A percentile compares a stretch with the other conserved stretches of the same genome.
Evolutionary conservation across 2,888 invertebrate genomes (phyloP).

Genomic region (Stramonita haemastoma): DNA sequence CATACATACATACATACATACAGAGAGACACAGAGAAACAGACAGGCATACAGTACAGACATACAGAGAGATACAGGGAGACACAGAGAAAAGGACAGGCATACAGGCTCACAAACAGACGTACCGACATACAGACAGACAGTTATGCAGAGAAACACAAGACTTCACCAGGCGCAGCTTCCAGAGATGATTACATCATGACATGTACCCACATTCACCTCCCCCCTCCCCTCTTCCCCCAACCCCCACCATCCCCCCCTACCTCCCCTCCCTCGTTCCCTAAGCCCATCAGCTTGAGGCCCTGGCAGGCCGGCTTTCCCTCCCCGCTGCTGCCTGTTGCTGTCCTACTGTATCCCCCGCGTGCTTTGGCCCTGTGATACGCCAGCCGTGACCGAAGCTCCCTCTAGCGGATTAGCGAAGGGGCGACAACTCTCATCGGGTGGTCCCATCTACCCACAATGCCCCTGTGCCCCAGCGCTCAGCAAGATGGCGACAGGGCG

Average conservation of each 20-base stretch:
- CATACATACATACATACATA: too few species aligned
- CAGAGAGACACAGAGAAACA: too few species aligned
- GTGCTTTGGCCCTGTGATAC: constrained; percentile 5
- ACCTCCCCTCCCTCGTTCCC: neutral
- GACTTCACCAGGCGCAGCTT: neutral
- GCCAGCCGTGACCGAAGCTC: constrained; percentile 21
- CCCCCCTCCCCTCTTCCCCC: neutral
- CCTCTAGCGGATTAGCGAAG: constrained; percentile 28
- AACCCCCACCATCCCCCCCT: neutral
- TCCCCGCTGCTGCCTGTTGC: neutral
- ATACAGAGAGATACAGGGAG: neutral
- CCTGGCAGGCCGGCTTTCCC: neutral
- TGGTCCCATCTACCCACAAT: constrained; percentile 35
- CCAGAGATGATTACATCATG: neutral
- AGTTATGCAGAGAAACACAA: neutral
- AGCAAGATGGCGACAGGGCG: constrained; percentile 20
- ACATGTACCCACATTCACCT: neutral
- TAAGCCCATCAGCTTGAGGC: neutral
- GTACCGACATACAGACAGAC: neutral
- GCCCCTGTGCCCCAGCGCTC: neutral
- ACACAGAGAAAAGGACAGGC: too few species aligned
- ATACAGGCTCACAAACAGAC: too few species aligned
- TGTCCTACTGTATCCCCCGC: neutral
- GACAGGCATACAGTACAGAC: neutral
- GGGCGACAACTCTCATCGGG: constrained; percentile 31